Base-by-base conservation (phyloP, 2,888 invertebrate genomes). In the Temnothorax ravouxi region DNA sequence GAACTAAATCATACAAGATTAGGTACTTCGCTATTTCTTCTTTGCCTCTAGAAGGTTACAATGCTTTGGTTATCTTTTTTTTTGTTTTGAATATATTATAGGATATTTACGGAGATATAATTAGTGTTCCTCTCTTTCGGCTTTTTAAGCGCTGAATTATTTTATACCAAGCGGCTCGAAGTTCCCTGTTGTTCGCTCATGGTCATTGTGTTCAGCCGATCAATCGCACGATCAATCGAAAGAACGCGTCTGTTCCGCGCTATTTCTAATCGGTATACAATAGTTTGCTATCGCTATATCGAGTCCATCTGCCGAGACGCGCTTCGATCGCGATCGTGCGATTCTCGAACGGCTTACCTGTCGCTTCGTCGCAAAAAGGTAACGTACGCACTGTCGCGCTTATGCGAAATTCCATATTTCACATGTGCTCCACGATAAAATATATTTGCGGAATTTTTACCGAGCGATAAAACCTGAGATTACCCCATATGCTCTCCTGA, bases 1-100 rank as follows among this genome's bases (percentile, higher is more conserved):
- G 90, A 94, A 93, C 92, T 93, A 93, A 94, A 93, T 86, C 87
- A 93, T 93, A 92, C 89, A 91, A 91, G 91, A 93, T 93, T 92
- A 91, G 91, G 93, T 93, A 93, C 90, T 93, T 92, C 89, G 92
- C 92, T 93, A 93, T 92, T 92, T 92, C 88, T 84, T 89, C 91
- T 88, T 91, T 91, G 88, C 91, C 91, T 93, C 94, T 94, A 94
- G 89, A 93, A 93, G 93, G 92, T 94, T 94, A 94, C 91, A 93
- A 92, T 93, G 92, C 87, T 90, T 92, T 92, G 89, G 91, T 88
- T 89, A 85, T 88, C 87, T 87, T 87, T 90, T 87, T 86, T 88
- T 89, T 87, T 86, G 85, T 90, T 91, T 92, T 89, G 88, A 88
- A 92, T 93, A 93, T 92, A 92, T 79, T 79, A 79, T 93, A 93